Evolutionary conservation across 2,797 vertebrate genomes (phyloP).

Genomic region (Ataeniobius toweri): DNA sequence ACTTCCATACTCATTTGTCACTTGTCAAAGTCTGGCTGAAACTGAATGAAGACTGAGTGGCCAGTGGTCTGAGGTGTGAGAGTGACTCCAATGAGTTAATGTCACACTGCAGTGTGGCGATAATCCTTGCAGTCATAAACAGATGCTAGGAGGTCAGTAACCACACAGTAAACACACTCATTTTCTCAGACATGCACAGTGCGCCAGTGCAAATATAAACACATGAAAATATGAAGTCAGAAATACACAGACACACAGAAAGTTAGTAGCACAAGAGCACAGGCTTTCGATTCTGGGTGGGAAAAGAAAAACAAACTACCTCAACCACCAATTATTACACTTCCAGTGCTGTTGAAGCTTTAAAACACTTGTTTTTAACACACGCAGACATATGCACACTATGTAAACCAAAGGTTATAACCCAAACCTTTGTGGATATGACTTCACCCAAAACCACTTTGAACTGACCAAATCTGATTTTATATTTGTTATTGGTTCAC

Average conservation of each 20-base stretch:
- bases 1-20: conserved; percentile 46
- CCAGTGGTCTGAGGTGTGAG: conserved; percentile 59
- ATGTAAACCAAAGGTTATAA: conserved; percentile 20
- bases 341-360: conserved; percentile 27
- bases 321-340: conserved; percentile 52
- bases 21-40: conserved; percentile 58
- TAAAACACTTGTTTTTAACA: conserved; percentile 19
- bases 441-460: conserved; percentile 22
- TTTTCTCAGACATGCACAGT: conserved; percentile 15
- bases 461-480: conserved; percentile 23
- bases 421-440: conserved; percentile 29
- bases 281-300: conserved; percentile 20
- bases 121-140: conserved; percentile 78
- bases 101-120: conserved; percentile 70
- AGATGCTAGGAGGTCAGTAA: conserved; percentile 69
- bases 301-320: conserved; percentile 42
- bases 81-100: conserved; percentile 61
- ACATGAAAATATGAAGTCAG: conserved; percentile 17
- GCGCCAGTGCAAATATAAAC: conserved; percentile 8
- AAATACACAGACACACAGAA: conserved; percentile 5
- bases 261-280: conserved; percentile 7
- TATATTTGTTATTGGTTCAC: conserved; percentile 21
- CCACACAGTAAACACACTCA: conserved; percentile 59
- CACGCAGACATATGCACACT: conserved; percentile 10
- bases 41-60: conserved; percentile 51